Evolutionary conservation across 2,113 vertebrate species (phyloP).

Genomic region (Pelvicachromis taeniatus): DNA sequence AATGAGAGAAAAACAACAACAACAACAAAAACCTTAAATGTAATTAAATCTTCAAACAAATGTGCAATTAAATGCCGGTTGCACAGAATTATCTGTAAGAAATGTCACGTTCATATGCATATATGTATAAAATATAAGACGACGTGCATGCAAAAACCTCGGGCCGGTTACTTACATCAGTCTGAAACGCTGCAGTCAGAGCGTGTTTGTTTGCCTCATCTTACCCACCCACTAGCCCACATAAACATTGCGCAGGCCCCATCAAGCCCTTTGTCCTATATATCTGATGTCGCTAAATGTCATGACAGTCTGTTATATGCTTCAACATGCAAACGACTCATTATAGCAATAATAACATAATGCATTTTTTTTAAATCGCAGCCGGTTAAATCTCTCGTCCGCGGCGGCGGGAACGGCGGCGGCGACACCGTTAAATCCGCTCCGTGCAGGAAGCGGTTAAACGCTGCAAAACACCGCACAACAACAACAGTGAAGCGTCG

Average conservation of each 20-base stretch:
- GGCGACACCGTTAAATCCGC: constrained; percentile 32
- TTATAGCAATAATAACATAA: not conserved
- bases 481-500: constrained; percentile 55
- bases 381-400: not conserved
- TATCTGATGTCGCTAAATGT: constrained; percentile 47
- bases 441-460: constrained; percentile 59
- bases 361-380: fast-evolving
- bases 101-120: not conserved
- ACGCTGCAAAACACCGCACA: constrained; percentile 62
- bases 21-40: not conserved
- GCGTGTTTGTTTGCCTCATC: constrained; percentile 65
- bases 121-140: not conserved
- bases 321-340: not conserved
- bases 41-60: not conserved
- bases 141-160: not conserved
- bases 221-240: constrained; percentile 63
- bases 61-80: not conserved
- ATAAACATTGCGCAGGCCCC: constrained; percentile 66
- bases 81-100: not conserved
- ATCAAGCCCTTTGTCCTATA: constrained; percentile 61
- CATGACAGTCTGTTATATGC: constrained; percentile 42
- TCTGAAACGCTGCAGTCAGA: constrained; percentile 64
- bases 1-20: not conserved
- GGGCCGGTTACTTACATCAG: not conserved
- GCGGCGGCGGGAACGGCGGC: not conserved